Evolutionary conservation across 2,888 invertebrate genomes (phyloP).

Genomic region (Didymodactylos carnosus): DNA sequence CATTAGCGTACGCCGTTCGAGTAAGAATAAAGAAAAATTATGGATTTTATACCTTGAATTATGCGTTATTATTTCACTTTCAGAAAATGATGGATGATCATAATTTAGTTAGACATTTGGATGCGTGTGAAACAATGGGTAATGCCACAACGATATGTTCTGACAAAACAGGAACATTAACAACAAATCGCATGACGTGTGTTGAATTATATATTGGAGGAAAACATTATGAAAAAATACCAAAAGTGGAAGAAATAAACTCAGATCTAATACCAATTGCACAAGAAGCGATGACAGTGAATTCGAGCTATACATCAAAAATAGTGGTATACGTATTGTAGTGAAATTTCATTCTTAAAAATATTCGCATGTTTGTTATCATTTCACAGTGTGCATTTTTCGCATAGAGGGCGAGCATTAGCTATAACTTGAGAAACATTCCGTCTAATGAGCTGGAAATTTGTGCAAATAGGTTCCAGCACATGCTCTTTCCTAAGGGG

Average conservation of each 20-base stretch:
- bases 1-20: slow-evolving; percentile 81
- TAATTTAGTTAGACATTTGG: slow-evolving; percentile 91
- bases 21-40: background rate
- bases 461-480: too few species aligned
- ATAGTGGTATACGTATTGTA: too few species aligned
- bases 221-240: background rate
- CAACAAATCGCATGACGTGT: slow-evolving; percentile 82
- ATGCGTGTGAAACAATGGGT: slow-evolving; percentile 99
- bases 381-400: too few species aligned
- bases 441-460: too few species aligned
- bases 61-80: background rate
- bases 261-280: background rate
- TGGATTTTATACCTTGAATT: too few species aligned
- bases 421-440: too few species aligned
- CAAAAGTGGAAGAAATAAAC: background rate
- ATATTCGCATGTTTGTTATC: too few species aligned
- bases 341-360: too few species aligned
- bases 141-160: slow-evolving; percentile 99
- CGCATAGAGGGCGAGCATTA: too few species aligned
- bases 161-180: slow-evolving; percentile 96
- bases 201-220: slow-evolving; percentile 75
- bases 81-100: slow-evolving; percentile 99
- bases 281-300: slow-evolving; percentile 19
- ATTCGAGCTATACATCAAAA: slow-evolving; percentile 62
- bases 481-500: too few species aligned